Evolutionary conservation across 1,140 invertebrate species (phyloP).

Genomic region (Trichogramma pretiosum): DNA sequence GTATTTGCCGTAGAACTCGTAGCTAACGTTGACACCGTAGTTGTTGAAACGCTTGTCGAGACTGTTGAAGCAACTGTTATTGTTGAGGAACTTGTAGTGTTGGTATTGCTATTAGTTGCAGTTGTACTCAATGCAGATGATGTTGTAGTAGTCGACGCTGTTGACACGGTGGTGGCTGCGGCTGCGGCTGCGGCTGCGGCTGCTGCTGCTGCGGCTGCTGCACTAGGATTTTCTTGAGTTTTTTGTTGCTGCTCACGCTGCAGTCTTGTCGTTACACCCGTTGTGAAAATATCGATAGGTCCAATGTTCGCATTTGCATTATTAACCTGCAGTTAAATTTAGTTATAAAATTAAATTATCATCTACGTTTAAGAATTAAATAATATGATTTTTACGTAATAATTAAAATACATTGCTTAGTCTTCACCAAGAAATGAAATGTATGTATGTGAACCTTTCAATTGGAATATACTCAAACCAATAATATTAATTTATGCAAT

Average conservation of each 20-base stretch:
- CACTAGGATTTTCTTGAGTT: slow-evolving; percentile 45
- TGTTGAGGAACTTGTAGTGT: slow-evolving; percentile 18
- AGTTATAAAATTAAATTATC: neutral
- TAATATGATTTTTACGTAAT: too few species aligned
- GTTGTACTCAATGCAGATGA: slow-evolving; percentile 27
- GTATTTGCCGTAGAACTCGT: too few species aligned
- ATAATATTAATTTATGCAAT: too few species aligned
- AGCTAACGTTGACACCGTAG: slow-evolving; percentile 12
- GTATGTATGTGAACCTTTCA: too few species aligned
- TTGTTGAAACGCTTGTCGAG: slow-evolving; percentile 13
- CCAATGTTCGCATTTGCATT: slow-evolving; percentile 41
- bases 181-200: slow-evolving; percentile 27
- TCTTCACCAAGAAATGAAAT: too few species aligned
- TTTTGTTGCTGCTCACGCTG: slow-evolving; percentile 70
- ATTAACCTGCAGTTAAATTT: slow-evolving; percentile 36
- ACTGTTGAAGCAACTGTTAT: neutral
- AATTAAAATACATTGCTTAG: too few species aligned
- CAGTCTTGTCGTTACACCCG: slow-evolving; percentile 67
- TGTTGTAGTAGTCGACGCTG: slow-evolving; percentile 25
- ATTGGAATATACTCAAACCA: too few species aligned
- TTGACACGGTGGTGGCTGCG: slow-evolving; percentile 25
- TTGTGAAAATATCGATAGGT: slow-evolving; percentile 57
- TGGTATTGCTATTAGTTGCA: slow-evolving; percentile 22
- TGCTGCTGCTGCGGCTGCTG: slow-evolving; percentile 25
- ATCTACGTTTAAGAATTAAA: too few species aligned